Percentiles rank a stretch among this genome's conserved stretches.
phyloP scores from a whole-genome alignment of 2,113 vertebrate species.

The Callionymus lyra region DNA sequence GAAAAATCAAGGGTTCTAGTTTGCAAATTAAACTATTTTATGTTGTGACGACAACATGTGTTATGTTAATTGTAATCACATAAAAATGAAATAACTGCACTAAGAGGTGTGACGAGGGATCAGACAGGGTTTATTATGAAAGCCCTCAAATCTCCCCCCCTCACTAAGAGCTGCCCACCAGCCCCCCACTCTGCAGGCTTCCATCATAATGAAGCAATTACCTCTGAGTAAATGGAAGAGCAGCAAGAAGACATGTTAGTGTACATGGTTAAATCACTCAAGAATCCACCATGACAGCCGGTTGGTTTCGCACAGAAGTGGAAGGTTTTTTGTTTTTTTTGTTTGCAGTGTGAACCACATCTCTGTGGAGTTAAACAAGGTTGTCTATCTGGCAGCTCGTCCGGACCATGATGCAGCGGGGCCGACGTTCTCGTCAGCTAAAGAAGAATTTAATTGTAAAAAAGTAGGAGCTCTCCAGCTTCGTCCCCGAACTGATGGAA shows the following conservation, averaged over 20 bases:
- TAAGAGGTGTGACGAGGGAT: background rate
- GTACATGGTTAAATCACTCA: too few species aligned
- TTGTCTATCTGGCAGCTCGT: constrained; percentile 33
- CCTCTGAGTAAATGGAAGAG: constrained; percentile 24
- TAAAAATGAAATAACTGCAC: background rate
- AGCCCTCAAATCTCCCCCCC: constrained; percentile 7
- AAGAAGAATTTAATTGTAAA: constrained; percentile 42
- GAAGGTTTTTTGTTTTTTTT: too few species aligned
- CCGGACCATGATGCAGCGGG: constrained; percentile 30
- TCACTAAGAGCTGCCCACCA: constrained; percentile 26
- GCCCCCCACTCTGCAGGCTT: constrained; percentile 15
- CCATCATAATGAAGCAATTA: constrained; percentile 43
- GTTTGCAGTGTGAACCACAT: constrained; percentile 15
- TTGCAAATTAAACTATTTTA: too few species aligned
- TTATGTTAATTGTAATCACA: background rate
- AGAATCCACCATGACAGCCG: constrained; percentile 19
- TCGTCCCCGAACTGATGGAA: constrained; percentile 24
- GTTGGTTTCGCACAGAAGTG: constrained; percentile 6
- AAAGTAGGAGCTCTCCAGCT: constrained; percentile 28
- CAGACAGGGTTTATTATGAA: background rate
- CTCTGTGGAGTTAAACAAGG: constrained; percentile 34
- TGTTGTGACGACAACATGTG: too few species aligned
- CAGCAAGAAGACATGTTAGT: too few species aligned
- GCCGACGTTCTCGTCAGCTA: constrained; percentile 25
- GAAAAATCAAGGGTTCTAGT: too few species aligned